These are phyloP conservation scores for Galagoides demidoff DNA, from an alignment of 2,797 vertebrate genomes.

Conservation along the genomic window DNA sequence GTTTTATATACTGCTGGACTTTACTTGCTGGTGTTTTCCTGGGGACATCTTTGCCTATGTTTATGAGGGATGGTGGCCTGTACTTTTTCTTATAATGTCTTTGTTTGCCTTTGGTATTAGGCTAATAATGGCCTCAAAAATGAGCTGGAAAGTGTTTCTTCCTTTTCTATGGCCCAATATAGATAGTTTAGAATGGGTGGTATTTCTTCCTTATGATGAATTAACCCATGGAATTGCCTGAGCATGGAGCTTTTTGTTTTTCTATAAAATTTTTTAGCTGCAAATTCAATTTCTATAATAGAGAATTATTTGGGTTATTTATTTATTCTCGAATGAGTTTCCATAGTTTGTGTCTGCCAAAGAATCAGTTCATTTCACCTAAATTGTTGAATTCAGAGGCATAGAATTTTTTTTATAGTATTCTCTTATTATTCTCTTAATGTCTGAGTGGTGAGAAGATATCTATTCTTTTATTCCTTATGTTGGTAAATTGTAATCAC, in stretches of 20 bases:
- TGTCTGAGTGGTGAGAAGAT: not conserved
- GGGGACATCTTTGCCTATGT: not conserved
- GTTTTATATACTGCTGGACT: not conserved
- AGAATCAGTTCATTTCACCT: not conserved
- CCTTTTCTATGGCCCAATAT: not conserved
- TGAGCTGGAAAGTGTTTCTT: not conserved
- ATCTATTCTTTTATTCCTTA: not conserved
- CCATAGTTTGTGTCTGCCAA: slow-evolving; percentile 9
- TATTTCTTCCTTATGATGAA: slow-evolving; percentile 21
- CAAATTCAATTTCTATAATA: not conserved
- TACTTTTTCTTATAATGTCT: not conserved
- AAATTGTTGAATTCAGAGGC: not conserved
- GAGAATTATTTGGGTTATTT: not conserved
- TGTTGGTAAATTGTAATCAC: not conserved
- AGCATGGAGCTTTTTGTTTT: not conserved
- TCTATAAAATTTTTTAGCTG: not conserved
- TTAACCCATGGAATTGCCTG: not conserved
- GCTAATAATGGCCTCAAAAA: not conserved
- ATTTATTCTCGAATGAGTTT: not conserved
- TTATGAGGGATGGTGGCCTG: not conserved
- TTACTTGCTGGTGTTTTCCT: slow-evolving; percentile 1
- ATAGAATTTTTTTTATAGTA: not conserved
- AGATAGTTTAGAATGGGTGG: not conserved
- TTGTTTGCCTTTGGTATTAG: slow-evolving; percentile 30
- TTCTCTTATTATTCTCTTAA: not conserved